Evolutionary conservation across 53 echinoderm and acorn worm species (phyloP).

Genomic region (Henricia sp.): DNA sequence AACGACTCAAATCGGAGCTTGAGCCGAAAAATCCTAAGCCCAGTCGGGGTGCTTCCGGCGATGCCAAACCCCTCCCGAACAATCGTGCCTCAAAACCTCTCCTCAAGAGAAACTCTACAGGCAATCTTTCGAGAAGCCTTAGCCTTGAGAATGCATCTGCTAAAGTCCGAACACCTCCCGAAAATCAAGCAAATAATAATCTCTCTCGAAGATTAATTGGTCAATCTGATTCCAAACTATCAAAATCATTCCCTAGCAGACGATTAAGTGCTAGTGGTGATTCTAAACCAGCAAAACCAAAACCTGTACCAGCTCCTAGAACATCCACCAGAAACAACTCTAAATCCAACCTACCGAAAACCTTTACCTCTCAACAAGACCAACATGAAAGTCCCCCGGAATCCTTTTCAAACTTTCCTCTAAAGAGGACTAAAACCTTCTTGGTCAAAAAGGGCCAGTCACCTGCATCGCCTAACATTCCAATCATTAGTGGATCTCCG

Average conservation of each 20-base stretch:
- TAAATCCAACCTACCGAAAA: slow-evolving; percentile 19
- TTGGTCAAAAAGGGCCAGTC: slow-evolving; percentile 29
- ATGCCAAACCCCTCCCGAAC: neutral
- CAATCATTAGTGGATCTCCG: slow-evolving; percentile 21
- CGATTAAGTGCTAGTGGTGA: slow-evolving; percentile 1
- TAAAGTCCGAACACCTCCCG: slow-evolving; percentile 5
- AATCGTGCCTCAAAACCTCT: slow-evolving; percentile 19
- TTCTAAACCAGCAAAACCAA: neutral
- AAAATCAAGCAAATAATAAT: neutral
- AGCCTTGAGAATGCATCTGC: neutral
- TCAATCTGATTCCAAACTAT: neutral
- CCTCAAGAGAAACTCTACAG: neutral
- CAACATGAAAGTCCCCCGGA: neutral
- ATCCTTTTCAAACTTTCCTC: neutral
- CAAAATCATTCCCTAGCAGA: slow-evolving; percentile 11
- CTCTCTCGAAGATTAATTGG: slow-evolving; percentile 3
- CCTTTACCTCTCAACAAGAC: neutral
- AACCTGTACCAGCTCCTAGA: neutral
- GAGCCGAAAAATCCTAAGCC: slow-evolving; percentile 18
- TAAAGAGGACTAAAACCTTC: slow-evolving; percentile 35
- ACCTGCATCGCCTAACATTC: neutral
- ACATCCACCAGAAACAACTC: slow-evolving; percentile 2
- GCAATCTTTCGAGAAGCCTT: neutral
- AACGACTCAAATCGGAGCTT: slow-evolving; percentile 35
- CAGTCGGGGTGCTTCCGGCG: slow-evolving; percentile 8